Conservation (phyloP, 2,888 invertebrate genomes). For the Rhingia rostrata region DNA sequence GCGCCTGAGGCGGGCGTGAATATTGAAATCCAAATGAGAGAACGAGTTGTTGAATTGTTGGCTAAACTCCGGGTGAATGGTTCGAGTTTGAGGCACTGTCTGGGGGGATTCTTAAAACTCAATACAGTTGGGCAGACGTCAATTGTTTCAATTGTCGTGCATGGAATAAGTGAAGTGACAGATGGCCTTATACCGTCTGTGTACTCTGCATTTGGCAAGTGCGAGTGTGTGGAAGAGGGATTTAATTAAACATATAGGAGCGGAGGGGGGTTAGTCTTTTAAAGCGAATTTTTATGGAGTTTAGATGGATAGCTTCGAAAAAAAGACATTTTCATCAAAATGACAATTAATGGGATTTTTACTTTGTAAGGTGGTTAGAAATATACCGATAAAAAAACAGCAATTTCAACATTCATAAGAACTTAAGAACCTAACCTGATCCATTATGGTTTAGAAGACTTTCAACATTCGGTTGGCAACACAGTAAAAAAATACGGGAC, state of each 20-base stretch:
- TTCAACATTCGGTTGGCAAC: too few relatives aligned
- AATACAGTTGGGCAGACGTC: constrained; percentile 54
- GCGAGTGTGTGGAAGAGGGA: constrained; percentile 42
- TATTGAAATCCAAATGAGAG: constrained; percentile 39
- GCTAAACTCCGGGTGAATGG: constrained; percentile 21
- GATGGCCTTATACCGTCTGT: constrained; percentile 1
- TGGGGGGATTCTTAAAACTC: constrained; percentile 56
- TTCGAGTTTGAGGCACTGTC: constrained; percentile 31
- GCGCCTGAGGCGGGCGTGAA: constrained; percentile 25
- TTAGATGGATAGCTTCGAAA: too few relatives aligned
- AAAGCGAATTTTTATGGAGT: neutral
- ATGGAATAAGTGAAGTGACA: constrained; percentile 32
- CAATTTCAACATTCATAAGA: neutral
- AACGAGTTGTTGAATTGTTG: constrained; percentile 20
- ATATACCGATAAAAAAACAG: too few relatives aligned
- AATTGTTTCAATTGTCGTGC: constrained; percentile 65
- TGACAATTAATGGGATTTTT: too few relatives aligned
- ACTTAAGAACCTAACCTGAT: too few relatives aligned
- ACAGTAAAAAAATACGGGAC: too few relatives aligned
- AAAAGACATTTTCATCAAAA: neutral
- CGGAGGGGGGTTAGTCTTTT: neutral
- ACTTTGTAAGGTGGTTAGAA: too few relatives aligned
- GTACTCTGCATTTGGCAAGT: neutral
- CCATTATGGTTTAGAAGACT: too few relatives aligned
- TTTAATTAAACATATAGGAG: constrained; percentile 32